A percentile compares a stretch with the other conserved stretches of the same genome.
Conservation (phyloP, 2,888 invertebrate genomes). For the Erebia palarica region DNA sequence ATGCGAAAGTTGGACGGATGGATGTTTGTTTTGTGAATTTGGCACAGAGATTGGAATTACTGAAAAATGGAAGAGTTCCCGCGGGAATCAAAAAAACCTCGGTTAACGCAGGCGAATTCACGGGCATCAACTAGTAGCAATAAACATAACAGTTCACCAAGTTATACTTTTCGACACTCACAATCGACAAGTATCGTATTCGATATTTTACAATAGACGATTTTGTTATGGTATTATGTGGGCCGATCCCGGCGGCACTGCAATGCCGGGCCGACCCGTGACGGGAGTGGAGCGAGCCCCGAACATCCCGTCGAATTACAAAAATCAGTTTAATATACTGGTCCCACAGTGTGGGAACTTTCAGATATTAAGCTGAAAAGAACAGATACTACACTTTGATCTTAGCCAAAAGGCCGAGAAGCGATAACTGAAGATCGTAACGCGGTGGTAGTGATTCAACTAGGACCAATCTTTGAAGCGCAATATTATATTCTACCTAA, state of each 20-base stretch:
- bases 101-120: too few relatives aligned
- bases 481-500: not conserved
- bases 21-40: too few relatives aligned
- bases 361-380: slow-evolving; percentile 18
- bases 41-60: too few relatives aligned
- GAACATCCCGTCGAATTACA: slow-evolving; percentile 14
- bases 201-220: too few relatives aligned
- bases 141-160: too few relatives aligned
- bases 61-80: too few relatives aligned
- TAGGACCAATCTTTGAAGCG: not conserved
- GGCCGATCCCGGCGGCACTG: slow-evolving; percentile 15
- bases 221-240: not conserved
- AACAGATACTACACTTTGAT: not conserved
- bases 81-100: too few relatives aligned
- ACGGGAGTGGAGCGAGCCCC: slow-evolving; percentile 18
- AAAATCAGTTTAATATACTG: slow-evolving; percentile 1
- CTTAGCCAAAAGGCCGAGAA: slow-evolving; percentile 19
- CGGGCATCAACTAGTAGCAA: too few relatives aligned
- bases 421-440: not conserved
- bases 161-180: too few relatives aligned
- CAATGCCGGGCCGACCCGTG: slow-evolving; percentile 20
- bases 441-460: not conserved
- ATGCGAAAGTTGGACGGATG: too few relatives aligned
- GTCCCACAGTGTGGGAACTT: slow-evolving; percentile 9
- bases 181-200: too few relatives aligned